These are phyloP conservation scores for Myocastor coypus DNA, from an alignment of 2,113 vertebrate species.

Conservation along the genomic window DNA sequence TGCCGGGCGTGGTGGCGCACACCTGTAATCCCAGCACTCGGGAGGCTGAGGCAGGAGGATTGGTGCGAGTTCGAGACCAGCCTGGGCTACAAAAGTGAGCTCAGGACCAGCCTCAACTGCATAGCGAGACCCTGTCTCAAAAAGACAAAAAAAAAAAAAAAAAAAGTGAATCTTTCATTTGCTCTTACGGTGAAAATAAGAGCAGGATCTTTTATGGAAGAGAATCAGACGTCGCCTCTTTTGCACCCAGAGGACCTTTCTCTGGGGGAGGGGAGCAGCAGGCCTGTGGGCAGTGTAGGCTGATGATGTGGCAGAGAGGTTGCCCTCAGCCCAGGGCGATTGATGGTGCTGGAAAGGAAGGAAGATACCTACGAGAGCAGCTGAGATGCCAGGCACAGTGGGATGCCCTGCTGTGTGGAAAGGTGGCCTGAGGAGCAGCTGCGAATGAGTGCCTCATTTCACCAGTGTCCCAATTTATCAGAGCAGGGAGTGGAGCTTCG, in stretches of 20 bases:
- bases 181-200: background rate
- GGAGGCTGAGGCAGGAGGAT: no score
- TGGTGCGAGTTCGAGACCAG: no score
- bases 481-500: background rate
- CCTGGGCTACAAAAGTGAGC: no score
- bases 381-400: background rate
- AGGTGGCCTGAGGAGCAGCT: background rate
- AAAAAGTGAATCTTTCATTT: background rate
- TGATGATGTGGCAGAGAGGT: background rate
- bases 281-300: background rate
- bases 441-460: background rate
- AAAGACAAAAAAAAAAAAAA: no score
- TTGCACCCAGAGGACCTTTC: background rate
- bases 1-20: no score
- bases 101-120: no score
- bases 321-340: no score
- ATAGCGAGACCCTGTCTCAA: no score
- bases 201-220: background rate
- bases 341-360: background rate
- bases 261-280: no score
- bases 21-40: no score
- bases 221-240: background rate
- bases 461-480: background rate
- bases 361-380: background rate
- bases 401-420: background rate